Percentiles rank a stretch among this genome's conserved stretches.
Conservation (phyloP, 2,113 vertebrate species). For the Calonectris borealis region DNA sequence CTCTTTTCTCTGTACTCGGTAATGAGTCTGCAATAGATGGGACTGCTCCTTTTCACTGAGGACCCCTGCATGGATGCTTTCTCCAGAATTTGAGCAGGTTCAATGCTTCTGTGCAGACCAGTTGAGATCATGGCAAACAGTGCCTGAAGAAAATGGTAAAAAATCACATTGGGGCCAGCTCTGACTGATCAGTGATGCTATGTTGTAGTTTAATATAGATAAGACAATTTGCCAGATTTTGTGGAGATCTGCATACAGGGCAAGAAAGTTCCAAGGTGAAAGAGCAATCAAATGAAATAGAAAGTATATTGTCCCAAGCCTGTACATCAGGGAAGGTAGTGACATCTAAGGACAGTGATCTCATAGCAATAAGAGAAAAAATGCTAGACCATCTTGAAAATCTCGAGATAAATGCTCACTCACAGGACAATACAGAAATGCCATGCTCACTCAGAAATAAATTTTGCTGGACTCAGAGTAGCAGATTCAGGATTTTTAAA, state of each 20-base stretch:
- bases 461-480: not conserved
- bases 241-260: not conserved
- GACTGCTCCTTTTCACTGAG: not conserved
- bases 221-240: not conserved
- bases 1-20: not conserved
- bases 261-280: not conserved
- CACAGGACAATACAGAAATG: not conserved
- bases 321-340: not conserved
- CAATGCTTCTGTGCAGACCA: not conserved
- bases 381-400: not conserved
- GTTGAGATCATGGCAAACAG: not conserved
- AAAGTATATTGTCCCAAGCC: not conserved
- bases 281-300: not conserved
- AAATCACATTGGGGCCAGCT: not conserved
- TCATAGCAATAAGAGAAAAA: not conserved
- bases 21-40: not conserved
- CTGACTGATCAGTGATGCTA: not conserved
- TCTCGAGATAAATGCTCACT: not conserved
- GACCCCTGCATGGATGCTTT: not conserved
- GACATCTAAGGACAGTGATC: not conserved
- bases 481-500: not conserved
- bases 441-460: not conserved
- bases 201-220: not conserved
- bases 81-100: not conserved
- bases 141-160: not conserved